Evolutionary conservation across 2,888 invertebrate species (phyloP), one percentile per base, ranked within the genome.

Genomic region (Anarsia innoxiella): DNA sequence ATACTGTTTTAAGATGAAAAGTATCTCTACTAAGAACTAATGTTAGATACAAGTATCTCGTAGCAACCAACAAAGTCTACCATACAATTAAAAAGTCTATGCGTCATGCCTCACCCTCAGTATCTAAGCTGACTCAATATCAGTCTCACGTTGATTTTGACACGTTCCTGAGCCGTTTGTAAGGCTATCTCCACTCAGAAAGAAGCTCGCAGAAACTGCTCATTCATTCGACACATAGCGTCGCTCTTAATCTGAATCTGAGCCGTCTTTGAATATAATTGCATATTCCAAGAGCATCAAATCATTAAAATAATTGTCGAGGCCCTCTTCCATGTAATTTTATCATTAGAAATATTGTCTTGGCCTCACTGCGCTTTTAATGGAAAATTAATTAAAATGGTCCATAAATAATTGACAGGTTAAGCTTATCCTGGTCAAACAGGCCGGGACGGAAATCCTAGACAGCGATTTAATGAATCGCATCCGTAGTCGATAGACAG

Each of bases 391-490:
- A 35, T 29, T 36, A 31, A 36, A 30, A 23, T 31, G 23, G 49
- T 58, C 50, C 55, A 49, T 46, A 45, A 44, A 49, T 14, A 40
- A 48, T 42, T 43, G 50, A 58, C 56, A 51, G 44, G 39, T 50
- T 49, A 55, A 59, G 8, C 46, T 51, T 56, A 59, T 51, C 54
- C 53, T 45, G 45, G 70, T 60, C 44, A 51, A 61, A 75, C 79
- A 54, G 67, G 80, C 78, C 79, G 63, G 69, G 71, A 68, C 79
- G 83, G 79, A 80, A 75, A 79, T 66, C n/a, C 67, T 70, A 70
- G 64, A 62, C 65, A 64, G 56, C 54, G 65, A 63, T 67, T 77
- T 74, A 78, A 82, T 80, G 60, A 76, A 78, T 72, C 56, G 60
- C 70, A 75, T 77, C 79, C 78, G 70, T 56, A 60, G 55, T 11